Conservation (phyloP, 2,113 vertebrate species). For the Hemiscyllium ocellatum region DNA sequence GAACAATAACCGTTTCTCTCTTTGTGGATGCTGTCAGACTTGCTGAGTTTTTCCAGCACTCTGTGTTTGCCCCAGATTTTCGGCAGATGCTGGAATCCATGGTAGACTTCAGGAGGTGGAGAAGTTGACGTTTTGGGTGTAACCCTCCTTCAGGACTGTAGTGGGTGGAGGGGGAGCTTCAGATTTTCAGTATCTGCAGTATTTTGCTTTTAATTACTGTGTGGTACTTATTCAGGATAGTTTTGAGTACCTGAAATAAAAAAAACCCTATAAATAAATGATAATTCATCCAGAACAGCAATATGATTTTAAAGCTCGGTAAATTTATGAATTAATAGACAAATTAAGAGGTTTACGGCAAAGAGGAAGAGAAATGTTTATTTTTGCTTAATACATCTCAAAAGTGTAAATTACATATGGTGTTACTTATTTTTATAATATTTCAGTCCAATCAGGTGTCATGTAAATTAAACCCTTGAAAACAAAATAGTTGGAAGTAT, state of each 20-base stretch:
- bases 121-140: no score
- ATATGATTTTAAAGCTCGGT: conserved; percentile 1
- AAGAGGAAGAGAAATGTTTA: not conserved
- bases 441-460: not conserved
- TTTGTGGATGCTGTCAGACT: no score
- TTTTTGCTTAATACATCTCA: not conserved
- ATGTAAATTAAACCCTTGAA: not conserved
- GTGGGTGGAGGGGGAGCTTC: no score
- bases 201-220: no score
- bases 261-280: not conserved
- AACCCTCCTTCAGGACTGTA: no score
- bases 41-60: no score
- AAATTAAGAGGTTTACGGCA: not conserved
- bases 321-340: not conserved
- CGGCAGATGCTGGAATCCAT: no score
- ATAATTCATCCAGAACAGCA: not conserved
- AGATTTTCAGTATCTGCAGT: no score
- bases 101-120: no score
- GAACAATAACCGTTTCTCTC: no score
- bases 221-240: not conserved
- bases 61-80: no score
- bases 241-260: not conserved
- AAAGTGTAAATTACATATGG: not conserved
- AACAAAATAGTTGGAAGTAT: not conserved
- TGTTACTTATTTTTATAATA: not conserved